Evolutionary conservation across 2,888 invertebrate species (phyloP), one percentile per base, ranked within the genome.

Genomic region (Mythimna impura): DNA sequence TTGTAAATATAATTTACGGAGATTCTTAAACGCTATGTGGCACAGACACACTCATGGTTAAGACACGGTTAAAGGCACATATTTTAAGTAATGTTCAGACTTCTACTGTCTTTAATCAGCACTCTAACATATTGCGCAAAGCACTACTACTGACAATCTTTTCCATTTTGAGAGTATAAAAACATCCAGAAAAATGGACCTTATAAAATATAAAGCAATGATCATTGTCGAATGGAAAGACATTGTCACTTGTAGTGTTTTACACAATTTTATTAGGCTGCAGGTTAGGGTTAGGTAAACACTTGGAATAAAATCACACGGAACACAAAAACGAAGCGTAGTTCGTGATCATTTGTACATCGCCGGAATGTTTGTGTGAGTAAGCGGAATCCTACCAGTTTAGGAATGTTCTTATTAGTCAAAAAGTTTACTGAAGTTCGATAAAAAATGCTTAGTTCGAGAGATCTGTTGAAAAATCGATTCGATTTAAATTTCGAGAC

Each of bases 1-100:
- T 84, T 79, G 62, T 75, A 86, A 85, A 83, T 86, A 84, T 81
- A 75, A 83, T 83, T 81, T 72, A 72, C 67, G 76, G 94, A 94
- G 94, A 94, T 94, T 94, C 94, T 89, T 91, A 90, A 80, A 73
- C 79, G 75, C 86, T 84, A 88, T 90, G 92, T 93, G 92, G 92
- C 93, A 94, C 91, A 86, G 83, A 85, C 73, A 76, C 84, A 84
- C 84, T 71, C 80, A 65, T 60, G 52, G 63, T 81, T 76, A 87
- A 87, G 85, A 85, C 87, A 88, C 83, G 30, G 72, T 71, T 84
- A 77, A 90, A 92, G 92, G 91, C 92, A 92, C 89, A 82, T 65
- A 57, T 61, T 34, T 63, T 66, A 62, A 63, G n/a, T 60, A 66
- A 17, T 54, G 50, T 78, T 71, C 72, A 77, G 55, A 63, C 61